Evolutionary conservation across 2,888 invertebrate genomes (phyloP).

Genomic region (Acanthosepion pharaonis): DNA sequence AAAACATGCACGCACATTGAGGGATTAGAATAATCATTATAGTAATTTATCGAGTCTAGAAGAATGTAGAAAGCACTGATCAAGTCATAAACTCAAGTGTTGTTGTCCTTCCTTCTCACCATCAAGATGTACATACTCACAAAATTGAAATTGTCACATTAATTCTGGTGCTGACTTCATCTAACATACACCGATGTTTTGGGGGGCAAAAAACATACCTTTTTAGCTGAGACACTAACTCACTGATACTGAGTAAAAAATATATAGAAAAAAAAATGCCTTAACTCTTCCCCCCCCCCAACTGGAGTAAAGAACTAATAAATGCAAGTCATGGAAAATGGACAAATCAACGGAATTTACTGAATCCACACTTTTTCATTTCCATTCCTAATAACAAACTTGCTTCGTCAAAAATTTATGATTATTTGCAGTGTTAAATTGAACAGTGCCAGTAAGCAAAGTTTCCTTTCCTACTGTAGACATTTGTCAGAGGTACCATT

Average conservation of each 20-base stretch:
- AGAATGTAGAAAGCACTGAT: too few relatives aligned
- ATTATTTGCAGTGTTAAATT: background rate
- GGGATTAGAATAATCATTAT: too few relatives aligned
- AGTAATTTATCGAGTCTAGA: too few relatives aligned
- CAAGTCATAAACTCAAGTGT: too few relatives aligned
- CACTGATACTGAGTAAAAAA: background rate
- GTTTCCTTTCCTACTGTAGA: background rate
- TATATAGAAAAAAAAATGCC: background rate
- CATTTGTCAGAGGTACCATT: background rate
- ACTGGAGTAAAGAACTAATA: background rate
- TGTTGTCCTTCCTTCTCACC: background rate
- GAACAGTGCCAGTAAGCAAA: background rate
- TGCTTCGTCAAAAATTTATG: background rate
- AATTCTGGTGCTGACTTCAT: background rate
- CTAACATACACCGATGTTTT: background rate
- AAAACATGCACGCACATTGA: too few relatives aligned
- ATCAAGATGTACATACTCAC: background rate
- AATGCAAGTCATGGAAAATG: background rate
- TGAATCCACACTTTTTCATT: background rate
- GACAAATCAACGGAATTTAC: background rate
- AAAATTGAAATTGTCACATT: background rate
- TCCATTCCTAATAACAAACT: background rate
- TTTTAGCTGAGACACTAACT: background rate
- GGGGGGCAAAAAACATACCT: background rate
- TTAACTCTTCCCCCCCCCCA: background rate